Evolutionary conservation across 2,113 vertebrate genomes (phyloP), one percentile per base, ranked within the genome.

Genomic region (Anhinga rufa): DNA sequence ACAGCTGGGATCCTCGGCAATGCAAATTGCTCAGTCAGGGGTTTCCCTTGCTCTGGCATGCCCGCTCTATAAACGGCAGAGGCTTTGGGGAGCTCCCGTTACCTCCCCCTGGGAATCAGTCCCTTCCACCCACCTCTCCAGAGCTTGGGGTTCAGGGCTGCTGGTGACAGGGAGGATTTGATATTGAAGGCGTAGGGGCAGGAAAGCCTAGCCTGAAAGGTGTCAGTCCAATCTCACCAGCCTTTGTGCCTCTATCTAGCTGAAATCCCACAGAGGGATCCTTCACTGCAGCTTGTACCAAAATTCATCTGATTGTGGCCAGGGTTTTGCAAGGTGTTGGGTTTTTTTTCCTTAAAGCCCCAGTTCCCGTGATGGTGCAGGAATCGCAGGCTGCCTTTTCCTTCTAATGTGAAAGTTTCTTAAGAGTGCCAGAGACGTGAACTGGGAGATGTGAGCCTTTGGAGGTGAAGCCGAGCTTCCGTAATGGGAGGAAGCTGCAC

Each of bases 171-270:
- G 42, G 13, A 92, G 25, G 34, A 78, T 92, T 96, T 91, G 60
- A 32, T 92, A 84, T 94, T 96, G 84, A 75, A 84, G 77, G 55
- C 14, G 1, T 40, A 66, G 51, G 89, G 84, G 65, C 60, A 92
- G 64, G 60, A 87, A 82, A 87, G 46, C 77, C 16, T 20, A 77
- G 58, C 61, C 87, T 87, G 95, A 81, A 93, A 96, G 78, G 65
- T 95, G 90, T 92, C 95, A 79, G 65, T 93, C 92, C 81, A 78
- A 31, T 92, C 90, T 92, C 94, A 17, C 40, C 16, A 9, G 77
- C 93, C 91, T 95, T 93, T 94, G 86, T 92, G 82, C 92, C 88
- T 93, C 82, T 88, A 92, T 94, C 93, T 86, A 84, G 86, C 89
- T 60, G 72, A 88, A 92, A 95, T 86, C 81, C 64, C 91, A 38